These are phyloP conservation scores for Glyptemys insculpta DNA, from an alignment of 2,797 vertebrate species.

Conservation along the genomic window DNA sequence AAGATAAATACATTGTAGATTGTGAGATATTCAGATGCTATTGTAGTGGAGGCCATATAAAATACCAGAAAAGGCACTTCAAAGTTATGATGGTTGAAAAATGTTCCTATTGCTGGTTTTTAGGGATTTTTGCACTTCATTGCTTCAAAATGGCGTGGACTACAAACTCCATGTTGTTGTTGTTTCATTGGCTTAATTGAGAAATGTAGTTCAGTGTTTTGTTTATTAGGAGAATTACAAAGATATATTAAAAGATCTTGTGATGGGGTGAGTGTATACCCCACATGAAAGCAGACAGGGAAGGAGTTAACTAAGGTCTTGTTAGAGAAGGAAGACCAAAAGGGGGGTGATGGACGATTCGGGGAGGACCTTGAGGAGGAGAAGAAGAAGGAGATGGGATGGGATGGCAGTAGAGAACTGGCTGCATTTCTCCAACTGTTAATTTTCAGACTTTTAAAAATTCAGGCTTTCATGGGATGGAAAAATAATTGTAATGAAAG, in stretches of 20 bases:
- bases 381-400: no score
- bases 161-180: not conserved
- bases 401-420: not conserved
- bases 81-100: not conserved
- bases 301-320: not conserved
- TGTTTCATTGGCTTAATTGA: not conserved
- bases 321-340: not conserved
- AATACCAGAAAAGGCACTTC: not conserved
- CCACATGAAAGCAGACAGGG: not conserved
- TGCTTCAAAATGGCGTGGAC: not conserved
- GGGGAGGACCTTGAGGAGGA: not conserved
- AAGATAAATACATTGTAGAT: not conserved
- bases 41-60: not conserved
- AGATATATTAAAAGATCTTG: not conserved
- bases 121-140: not conserved
- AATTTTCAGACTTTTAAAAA: not conserved
- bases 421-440: not conserved
- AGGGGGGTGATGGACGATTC: not conserved
- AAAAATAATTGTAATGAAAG: not conserved
- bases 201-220: not conserved
- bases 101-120: not conserved
- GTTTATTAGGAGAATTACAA: not conserved
- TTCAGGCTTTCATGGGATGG: not conserved
- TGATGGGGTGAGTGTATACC: not conserved
- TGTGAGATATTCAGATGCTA: not conserved